Conservation (phyloP, 2,888 invertebrate species). For the Hedya salicella region DNA sequence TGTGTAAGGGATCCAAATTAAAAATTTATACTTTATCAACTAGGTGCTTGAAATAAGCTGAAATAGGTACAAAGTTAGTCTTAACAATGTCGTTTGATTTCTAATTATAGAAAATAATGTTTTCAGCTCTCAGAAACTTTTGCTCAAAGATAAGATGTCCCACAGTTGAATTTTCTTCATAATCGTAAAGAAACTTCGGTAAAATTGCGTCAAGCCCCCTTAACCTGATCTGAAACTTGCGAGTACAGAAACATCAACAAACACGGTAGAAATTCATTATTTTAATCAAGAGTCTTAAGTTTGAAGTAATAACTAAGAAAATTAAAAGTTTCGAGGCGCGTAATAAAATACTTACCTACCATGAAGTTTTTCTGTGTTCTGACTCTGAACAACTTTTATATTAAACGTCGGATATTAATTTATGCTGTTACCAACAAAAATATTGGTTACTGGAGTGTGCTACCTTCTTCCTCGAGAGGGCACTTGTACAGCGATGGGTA, state of each 20-base stretch:
- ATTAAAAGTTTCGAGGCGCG: constrained; percentile 42
- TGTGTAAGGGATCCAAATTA: too few relatives aligned
- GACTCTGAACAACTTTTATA: constrained; percentile 40
- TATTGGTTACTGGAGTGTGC: neutral
- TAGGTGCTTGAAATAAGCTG: too few relatives aligned
- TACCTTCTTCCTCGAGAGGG: too few relatives aligned
- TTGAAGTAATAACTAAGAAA: constrained; percentile 40
- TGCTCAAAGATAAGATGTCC: constrained; percentile 6
- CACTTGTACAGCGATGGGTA: too few relatives aligned
- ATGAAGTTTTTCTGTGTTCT: constrained; percentile 38
- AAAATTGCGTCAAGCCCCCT: constrained; percentile 12
- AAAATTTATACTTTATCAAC: too few relatives aligned
- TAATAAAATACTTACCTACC: constrained; percentile 45
- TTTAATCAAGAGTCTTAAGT: constrained; percentile 36
- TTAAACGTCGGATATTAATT: constrained; percentile 41
- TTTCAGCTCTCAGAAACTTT: neutral
- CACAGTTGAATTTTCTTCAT: constrained; percentile 17
- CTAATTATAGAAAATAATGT: too few relatives aligned
- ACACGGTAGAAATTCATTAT: constrained; percentile 28
- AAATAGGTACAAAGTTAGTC: too few relatives aligned
- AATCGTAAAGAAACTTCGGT: constrained; percentile 6
- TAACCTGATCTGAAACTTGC: constrained; percentile 23
- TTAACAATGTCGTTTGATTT: too few relatives aligned
- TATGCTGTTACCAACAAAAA: constrained; percentile 7
- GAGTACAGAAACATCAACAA: constrained; percentile 33